Conservation (phyloP, 2,888 invertebrate genomes). For the Phorcus lineatus region DNA sequence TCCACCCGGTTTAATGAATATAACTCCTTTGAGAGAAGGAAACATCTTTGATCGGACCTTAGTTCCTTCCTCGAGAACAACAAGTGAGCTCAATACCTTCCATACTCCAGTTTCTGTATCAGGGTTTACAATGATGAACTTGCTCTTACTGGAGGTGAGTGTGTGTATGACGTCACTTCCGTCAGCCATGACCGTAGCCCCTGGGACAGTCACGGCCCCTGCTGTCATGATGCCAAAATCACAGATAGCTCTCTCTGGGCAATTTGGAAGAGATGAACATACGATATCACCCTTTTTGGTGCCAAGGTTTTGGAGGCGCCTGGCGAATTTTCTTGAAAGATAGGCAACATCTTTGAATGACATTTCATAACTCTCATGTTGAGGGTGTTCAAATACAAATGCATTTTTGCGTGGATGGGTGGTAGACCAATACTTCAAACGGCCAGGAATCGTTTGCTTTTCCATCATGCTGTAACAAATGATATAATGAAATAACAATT, state of each 20-base stretch:
- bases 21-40: not conserved
- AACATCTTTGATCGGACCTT: not conserved
- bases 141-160: not conserved
- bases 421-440: constrained; percentile 5
- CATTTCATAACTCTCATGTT: not conserved
- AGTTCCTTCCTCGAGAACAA: not conserved
- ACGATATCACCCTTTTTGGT: constrained; percentile 8
- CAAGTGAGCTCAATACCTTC: not conserved
- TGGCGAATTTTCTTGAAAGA: not conserved
- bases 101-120: not conserved
- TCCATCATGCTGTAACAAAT: not conserved
- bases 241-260: not conserved
- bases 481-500: too few relatives aligned
- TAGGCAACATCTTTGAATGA: not conserved
- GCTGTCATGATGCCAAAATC: not conserved
- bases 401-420: not conserved
- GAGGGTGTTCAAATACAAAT: constrained; percentile 4
- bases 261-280: constrained; percentile 4
- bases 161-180: constrained; percentile 2
- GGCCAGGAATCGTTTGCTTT: not conserved
- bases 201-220: not conserved
- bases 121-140: not conserved
- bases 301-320: not conserved
- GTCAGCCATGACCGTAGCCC: not conserved
- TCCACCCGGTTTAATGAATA: not conserved